Conservation (phyloP, 2,113 vertebrate species). For the Cepphus grylle region DNA sequence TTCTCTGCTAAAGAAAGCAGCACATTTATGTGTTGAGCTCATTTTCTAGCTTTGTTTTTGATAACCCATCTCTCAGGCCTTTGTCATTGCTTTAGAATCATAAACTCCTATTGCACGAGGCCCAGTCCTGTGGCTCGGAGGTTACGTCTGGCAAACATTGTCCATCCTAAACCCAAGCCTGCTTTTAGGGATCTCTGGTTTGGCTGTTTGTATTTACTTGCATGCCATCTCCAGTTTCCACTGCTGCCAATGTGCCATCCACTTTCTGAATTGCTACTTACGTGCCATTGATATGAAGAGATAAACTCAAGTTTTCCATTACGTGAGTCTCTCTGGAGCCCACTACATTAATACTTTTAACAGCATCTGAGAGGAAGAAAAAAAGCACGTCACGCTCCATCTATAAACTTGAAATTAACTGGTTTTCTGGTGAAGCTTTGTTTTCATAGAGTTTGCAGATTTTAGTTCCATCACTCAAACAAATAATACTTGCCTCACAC, state of each 20-base stretch:
- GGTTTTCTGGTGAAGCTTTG: not conserved
- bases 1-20: not conserved
- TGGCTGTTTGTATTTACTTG: not conserved
- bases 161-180: not conserved
- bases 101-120: not conserved
- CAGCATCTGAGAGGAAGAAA: slow-evolving; percentile 74
- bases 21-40: not conserved
- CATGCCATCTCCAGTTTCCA: not conserved
- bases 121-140: not conserved
- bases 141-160: not conserved
- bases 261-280: slow-evolving; percentile 55
- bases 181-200: not conserved
- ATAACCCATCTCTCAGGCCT: not conserved
- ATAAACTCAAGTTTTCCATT: slow-evolving; percentile 76
- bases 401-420: not conserved
- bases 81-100: not conserved
- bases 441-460: not conserved
- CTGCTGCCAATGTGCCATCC: not conserved
- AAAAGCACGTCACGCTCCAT: not conserved
- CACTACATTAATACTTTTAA: slow-evolving; percentile 78
- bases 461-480: not conserved
- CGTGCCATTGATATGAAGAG: slow-evolving; percentile 87
- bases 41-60: slow-evolving; percentile 7
- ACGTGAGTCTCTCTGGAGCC: slow-evolving; percentile 75
- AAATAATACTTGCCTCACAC: not conserved